Conservation (phyloP, 2,888 invertebrate species). For the Brachynemurus nebulosus region DNA sequence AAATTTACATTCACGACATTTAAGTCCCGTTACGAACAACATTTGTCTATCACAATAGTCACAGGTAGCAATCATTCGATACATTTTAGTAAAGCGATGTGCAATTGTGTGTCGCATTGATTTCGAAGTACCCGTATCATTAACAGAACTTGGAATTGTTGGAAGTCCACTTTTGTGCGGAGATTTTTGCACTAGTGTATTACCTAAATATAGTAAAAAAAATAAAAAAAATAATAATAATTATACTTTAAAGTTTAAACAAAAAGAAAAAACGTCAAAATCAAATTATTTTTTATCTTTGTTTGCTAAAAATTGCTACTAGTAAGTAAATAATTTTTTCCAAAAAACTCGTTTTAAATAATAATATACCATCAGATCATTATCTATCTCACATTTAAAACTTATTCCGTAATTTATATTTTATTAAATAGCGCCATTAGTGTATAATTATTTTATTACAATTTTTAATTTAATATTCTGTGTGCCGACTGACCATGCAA, state of each 20-base stretch:
- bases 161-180: slow-evolving; percentile 23
- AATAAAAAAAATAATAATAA: slow-evolving; percentile 19
- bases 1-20: slow-evolving; percentile 92
- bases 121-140: slow-evolving; percentile 7
- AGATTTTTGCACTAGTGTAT: slow-evolving; percentile 46
- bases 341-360: no score
- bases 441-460: no score
- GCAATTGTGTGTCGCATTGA: slow-evolving; percentile 82
- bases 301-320: slow-evolving; percentile 1
- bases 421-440: no score
- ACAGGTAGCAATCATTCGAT: slow-evolving; percentile 80
- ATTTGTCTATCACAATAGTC: slow-evolving; percentile 82
- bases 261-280: neutral
- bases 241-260: neutral
- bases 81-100: slow-evolving; percentile 79
- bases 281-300: neutral
- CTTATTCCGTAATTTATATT: no score
- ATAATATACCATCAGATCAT: no score
- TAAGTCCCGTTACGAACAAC: slow-evolving; percentile 67
- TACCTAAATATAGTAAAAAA: no score
- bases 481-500: no score
- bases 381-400: no score
- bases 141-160: neutral
- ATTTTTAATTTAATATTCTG: no score
- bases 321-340: neutral